Evolutionary conservation across 2,888 invertebrate genomes (phyloP), one percentile per base, ranked within the genome.

Genomic region (Agonopterix heracliana): DNA sequence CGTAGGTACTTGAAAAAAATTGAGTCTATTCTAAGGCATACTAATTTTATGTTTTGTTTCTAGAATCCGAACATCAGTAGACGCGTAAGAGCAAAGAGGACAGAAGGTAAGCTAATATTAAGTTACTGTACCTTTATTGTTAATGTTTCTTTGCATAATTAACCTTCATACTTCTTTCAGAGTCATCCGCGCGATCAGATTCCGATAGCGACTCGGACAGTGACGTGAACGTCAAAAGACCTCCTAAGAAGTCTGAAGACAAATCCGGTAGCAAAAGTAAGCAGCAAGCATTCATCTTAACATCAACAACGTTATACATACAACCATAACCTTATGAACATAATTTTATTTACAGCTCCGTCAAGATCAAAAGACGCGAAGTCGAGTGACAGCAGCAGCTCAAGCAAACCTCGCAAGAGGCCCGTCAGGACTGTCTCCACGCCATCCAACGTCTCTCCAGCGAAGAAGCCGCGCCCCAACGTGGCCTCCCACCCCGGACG

Each of bases 171-270:
- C 8, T 46, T 17, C 52, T 63, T 63, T 35, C 64, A 83, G 87
- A 82, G 65, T 85, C 87, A 9, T 84, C 85, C 5, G 78, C 83
- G 1, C 73, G 79, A 9, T 86, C 86, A 0, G 87, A 87, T 59
- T 77, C 86, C 1, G 89, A 89, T 54, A 90, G 87, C 53, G 88
- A 87, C 59, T 88, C 89, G 11, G 90, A 90, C 57, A 90, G 89
- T 26, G 91, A 91, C 60, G 64, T 78, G 51, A 75, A 85, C 57
- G 75, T 80, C 17, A 88, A 89, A 53, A 73, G 84, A 53, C 74
- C 81, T 34, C 73, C 81, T 3, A 86, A 86, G 49, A 86, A 86
- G 55, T 59, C 66, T 0, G 81, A 82, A 14, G 89, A 89, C 9
- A 87, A 88, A 63, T 71, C 71, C 0, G 63, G 44, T 41, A 59